These are phyloP conservation scores for Diploptera punctata DNA, from an alignment of 2,888 invertebrate genomes.

Conservation along the genomic window DNA sequence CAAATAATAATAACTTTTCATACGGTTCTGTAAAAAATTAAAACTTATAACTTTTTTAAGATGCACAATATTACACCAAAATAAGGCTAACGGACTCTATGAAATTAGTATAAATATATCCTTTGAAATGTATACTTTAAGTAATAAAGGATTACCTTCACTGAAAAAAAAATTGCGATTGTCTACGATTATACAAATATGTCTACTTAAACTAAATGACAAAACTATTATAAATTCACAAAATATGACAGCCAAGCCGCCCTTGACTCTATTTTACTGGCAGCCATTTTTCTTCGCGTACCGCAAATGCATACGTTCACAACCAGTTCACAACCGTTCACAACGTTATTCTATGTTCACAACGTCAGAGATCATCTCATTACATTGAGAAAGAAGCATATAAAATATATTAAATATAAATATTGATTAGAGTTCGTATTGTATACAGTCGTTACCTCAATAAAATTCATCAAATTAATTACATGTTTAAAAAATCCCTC, in stretches of 20 bases:
- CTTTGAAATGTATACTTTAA: neutral
- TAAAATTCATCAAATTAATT: no score
- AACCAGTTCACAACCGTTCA: no score
- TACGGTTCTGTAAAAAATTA: no score
- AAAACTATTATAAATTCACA: slow-evolving; percentile 27
- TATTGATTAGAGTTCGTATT: no score
- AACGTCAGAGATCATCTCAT: no score
- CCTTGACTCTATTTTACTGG: slow-evolving; percentile 15
- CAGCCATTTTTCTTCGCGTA: slow-evolving; percentile 42
- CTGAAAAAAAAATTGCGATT: neutral
- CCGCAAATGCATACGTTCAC: slow-evolving; percentile 38
- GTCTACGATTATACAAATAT: slow-evolving; percentile 16
- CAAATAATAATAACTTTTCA: no score
- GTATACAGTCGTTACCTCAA: no score
- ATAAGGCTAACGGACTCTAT: slow-evolving; percentile 19
- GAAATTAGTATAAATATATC: no score
- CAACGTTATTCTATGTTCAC: neutral
- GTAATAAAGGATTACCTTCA: slow-evolving; percentile 12
- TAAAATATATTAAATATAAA: no score
- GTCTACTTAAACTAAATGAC: slow-evolving; percentile 15
- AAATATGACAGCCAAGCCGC: slow-evolving; percentile 31
- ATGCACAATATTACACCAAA: slow-evolving; percentile 1
- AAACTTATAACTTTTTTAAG: no score
- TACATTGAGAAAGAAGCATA: no score
- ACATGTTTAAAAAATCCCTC: no score